Evolutionary conservation across 2,888 invertebrate species (phyloP).

Genomic region (Allacma fusca): DNA sequence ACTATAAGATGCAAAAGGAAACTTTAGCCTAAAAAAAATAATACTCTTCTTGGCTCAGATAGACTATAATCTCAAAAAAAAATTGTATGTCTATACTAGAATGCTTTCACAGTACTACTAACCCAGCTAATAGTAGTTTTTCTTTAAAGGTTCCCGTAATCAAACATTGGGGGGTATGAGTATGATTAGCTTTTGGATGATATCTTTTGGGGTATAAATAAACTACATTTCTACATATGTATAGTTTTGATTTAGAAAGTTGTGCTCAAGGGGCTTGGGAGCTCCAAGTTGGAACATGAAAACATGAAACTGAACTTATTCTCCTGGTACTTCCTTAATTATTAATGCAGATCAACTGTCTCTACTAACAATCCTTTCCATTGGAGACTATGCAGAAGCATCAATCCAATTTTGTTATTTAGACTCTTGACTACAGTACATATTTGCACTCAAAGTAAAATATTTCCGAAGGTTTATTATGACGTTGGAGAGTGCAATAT

Average conservation of each 20-base stretch:
- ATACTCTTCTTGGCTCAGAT: neutral
- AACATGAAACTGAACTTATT: neutral
- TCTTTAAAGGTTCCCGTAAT: neutral
- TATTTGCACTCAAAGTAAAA: neutral
- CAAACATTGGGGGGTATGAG: neutral
- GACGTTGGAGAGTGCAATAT: too few species aligned
- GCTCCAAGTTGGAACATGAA: neutral
- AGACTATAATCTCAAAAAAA: neutral
- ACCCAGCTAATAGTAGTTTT: neutral
- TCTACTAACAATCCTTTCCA: too few species aligned
- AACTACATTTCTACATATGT: neutral
- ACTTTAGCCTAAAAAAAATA: neutral
- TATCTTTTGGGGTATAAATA: neutral
- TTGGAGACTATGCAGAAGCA: too few species aligned
- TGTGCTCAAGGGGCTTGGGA: neutral
- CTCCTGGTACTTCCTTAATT: neutral
- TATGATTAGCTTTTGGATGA: conserved; percentile 5
- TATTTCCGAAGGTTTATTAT: too few species aligned
- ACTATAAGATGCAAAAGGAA: neutral
- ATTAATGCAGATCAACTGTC: neutral
- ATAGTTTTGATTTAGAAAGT: neutral
- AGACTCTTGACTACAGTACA: too few species aligned
- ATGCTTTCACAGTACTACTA: neutral
- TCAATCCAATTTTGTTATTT: neutral
- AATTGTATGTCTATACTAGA: neutral